These are phyloP conservation scores for Misgurnus anguillicaudatus DNA, from an alignment of 2,113 vertebrate species.

Conservation along the genomic window DNA sequence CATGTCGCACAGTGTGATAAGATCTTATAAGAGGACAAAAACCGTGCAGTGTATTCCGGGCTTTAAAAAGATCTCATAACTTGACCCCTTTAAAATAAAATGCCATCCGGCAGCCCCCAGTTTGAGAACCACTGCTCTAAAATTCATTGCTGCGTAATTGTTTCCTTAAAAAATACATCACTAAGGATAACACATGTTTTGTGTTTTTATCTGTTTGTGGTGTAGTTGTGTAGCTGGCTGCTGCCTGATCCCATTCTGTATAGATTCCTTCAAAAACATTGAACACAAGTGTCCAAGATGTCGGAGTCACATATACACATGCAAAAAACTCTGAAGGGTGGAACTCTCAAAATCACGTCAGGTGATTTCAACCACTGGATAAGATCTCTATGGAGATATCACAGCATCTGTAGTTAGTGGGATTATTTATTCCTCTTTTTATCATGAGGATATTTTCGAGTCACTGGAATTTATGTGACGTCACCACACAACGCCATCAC, in stretches of 20 bases:
- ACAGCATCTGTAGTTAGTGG: neutral
- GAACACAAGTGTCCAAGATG: constrained; percentile 71
- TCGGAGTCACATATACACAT: constrained; percentile 52
- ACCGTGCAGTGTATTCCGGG: no score
- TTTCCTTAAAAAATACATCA: neutral
- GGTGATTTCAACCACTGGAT: neutral
- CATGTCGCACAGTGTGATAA: no score
- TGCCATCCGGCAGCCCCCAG: no score
- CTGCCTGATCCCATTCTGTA: constrained; percentile 73
- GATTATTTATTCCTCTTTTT: no score
- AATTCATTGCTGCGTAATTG: neutral
- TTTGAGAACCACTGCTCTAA: no score
- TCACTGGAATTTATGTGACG: no score
- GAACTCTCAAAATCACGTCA: neutral
- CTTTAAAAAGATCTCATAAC: no score
- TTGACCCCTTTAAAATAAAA: no score
- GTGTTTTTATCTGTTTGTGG: neutral
- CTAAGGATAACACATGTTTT: neutral
- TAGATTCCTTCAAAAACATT: constrained; percentile 57
- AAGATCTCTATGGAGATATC: neutral
- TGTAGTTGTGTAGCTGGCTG: constrained; percentile 71
- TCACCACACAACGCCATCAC: no score
- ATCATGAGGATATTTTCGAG: no score
- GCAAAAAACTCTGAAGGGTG: constrained; percentile 62
- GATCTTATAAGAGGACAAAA: no score